These are phyloP conservation scores for Pluvialis apricaria DNA, from an alignment of 2,113 vertebrate genomes.

Conservation along the genomic window DNA sequence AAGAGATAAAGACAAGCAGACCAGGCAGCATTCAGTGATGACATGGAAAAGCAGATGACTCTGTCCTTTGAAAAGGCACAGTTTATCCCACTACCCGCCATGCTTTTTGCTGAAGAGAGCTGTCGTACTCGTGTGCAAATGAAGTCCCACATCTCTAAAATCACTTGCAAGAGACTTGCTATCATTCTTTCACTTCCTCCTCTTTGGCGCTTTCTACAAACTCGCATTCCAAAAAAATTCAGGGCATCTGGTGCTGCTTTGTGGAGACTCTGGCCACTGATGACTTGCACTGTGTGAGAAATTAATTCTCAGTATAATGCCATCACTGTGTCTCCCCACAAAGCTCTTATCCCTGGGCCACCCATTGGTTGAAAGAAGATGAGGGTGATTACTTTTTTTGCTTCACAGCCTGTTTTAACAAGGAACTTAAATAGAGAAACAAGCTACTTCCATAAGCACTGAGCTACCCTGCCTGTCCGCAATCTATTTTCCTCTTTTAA, in stretches of 20 bases:
- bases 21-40: not conserved
- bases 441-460: not conserved
- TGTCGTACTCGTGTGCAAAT: not conserved
- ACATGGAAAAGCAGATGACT: not conserved
- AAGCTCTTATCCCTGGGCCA: not conserved
- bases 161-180: not conserved
- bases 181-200: not conserved
- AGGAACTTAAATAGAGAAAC: not conserved
- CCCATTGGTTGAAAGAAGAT: not conserved
- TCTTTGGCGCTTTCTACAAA: slow-evolving; percentile 2
- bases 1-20: not conserved
- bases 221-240: not conserved
- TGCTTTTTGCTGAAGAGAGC: not conserved
- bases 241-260: not conserved
- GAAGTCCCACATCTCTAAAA: slow-evolving; percentile 11
- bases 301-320: not conserved
- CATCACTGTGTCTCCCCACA: not conserved
- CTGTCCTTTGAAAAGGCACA: not conserved
- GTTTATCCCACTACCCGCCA: not conserved
- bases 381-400: not conserved
- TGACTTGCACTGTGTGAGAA: not conserved
- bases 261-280: not conserved
- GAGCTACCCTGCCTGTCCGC: not conserved
- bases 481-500: not conserved
- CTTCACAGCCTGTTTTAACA: not conserved